phyloP scores from a whole-genome alignment of 1,140 invertebrate genomes.

The Zaprionus vittiger region DNA sequence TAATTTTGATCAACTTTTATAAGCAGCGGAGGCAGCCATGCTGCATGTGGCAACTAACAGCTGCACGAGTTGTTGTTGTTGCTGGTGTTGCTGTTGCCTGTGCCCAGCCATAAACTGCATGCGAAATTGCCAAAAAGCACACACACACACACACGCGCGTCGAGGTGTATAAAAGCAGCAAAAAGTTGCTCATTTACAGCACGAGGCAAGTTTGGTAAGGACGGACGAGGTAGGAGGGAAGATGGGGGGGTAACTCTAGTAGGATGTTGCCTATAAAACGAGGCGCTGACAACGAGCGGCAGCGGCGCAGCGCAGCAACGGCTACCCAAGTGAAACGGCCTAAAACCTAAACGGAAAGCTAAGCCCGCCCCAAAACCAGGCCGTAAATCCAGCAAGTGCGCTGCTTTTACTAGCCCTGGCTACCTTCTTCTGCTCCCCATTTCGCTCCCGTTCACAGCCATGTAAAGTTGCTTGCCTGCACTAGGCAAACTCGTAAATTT shows the following conservation, averaged over 20 bases:
- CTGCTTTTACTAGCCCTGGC: constrained; percentile 30
- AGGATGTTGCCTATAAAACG: constrained; percentile 70
- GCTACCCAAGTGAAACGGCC: constrained; percentile 17
- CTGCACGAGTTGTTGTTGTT: constrained; percentile 47
- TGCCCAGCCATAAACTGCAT: constrained; percentile 76
- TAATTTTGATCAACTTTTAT: constrained; percentile 82
- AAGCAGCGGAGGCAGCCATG: constrained; percentile 34
- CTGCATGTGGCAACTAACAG: constrained; percentile 56
- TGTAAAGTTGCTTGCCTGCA: constrained; percentile 14
- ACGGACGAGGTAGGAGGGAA: background rate
- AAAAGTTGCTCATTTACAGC: constrained; percentile 71
- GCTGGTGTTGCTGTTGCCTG: constrained; percentile 18
- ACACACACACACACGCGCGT: constrained; percentile 37
- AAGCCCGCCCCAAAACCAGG: constrained; percentile 47
- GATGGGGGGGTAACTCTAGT: background rate
- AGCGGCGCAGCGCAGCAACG: constrained; percentile 24
- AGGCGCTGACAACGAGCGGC: constrained; percentile 70
- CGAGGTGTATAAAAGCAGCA: constrained; percentile 40
- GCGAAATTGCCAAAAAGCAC: constrained; percentile 75
- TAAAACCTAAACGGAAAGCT: constrained; percentile 20
- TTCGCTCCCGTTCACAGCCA: background rate
- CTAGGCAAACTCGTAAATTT: constrained; percentile 77
- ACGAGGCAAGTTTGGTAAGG: constrained; percentile 32
- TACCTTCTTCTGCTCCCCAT: background rate
- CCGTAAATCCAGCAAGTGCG: constrained; percentile 67